Conservation (phyloP, 1,140 invertebrate genomes). For the Adelges cooleyi region DNA sequence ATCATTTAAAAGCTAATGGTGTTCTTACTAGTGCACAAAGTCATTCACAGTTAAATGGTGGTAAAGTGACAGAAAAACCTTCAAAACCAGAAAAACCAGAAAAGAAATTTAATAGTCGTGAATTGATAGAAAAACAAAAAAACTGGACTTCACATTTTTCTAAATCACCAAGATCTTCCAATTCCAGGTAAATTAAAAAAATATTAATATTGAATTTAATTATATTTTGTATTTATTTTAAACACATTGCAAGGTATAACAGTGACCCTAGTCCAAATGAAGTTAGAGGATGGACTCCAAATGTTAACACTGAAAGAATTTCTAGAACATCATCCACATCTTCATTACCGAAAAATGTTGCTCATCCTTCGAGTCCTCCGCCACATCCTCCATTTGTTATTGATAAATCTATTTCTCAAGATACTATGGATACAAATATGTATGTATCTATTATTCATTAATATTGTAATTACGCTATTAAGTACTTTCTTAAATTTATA, state of each 20-base stretch:
- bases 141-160: constrained; percentile 85
- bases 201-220: neutral
- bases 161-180: constrained; percentile 42
- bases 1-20: constrained; percentile 14
- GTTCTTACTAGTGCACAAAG: neutral
- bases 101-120: constrained; percentile 66
- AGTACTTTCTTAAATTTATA: too few relatives aligned
- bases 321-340: constrained; percentile 3
- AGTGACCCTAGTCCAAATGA: constrained; percentile 21
- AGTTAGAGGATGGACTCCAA: constrained; percentile 15
- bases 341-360: constrained; percentile 5
- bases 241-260: constrained; percentile 10
- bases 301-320: constrained; percentile 5
- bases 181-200: too few relatives aligned
- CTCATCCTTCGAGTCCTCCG: neutral
- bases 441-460: neutral
- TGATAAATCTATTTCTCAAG: neutral
- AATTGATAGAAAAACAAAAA: constrained; percentile 76
- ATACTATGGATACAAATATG: neutral
- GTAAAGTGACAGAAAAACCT: constrained; percentile 37
- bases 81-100: constrained; percentile 65
- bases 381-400: neutral
- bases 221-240: neutral
- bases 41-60: constrained; percentile 18
- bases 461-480: too few relatives aligned